phyloP scores from a whole-genome alignment of 2,888 invertebrate genomes.

The Nemotelus pantherinus region DNA sequence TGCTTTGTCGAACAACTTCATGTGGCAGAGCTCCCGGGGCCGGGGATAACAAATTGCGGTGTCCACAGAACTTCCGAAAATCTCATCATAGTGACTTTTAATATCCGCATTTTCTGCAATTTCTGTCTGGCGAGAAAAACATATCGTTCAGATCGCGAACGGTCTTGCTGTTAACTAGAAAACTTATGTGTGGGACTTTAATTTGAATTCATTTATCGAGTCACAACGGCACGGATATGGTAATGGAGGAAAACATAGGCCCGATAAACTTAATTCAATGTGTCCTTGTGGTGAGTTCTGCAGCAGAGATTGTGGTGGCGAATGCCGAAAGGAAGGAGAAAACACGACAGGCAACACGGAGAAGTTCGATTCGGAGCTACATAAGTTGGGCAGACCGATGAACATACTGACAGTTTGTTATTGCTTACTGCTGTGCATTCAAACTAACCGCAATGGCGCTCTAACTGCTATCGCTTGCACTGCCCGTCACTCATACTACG shows the following conservation, averaged over 20 bases:
- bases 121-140: slow-evolving; percentile 42
- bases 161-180: slow-evolving; percentile 21
- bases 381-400: no score
- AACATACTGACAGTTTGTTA: no score
- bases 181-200: slow-evolving; percentile 7
- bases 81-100: slow-evolving; percentile 47
- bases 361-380: no score
- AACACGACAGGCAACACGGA: no score
- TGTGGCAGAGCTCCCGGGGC: not conserved
- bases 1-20: slow-evolving; percentile 1
- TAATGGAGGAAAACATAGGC: no score
- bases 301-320: not conserved
- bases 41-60: slow-evolving; percentile 33
- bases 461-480: no score
- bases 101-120: slow-evolving; percentile 50
- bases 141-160: slow-evolving; percentile 31
- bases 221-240: no score
- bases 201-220: not conserved
- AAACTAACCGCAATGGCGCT: no score
- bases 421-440: no score
- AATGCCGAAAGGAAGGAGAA: not conserved
- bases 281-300: no score
- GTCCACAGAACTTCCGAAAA: slow-evolving; percentile 43
- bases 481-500: no score
- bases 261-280: no score